A percentile compares a stretch with the other conserved stretches of the same genome.
Evolutionary conservation across 2,113 vertebrate genomes (phyloP).

Genomic region (Circaetus gallicus): DNA sequence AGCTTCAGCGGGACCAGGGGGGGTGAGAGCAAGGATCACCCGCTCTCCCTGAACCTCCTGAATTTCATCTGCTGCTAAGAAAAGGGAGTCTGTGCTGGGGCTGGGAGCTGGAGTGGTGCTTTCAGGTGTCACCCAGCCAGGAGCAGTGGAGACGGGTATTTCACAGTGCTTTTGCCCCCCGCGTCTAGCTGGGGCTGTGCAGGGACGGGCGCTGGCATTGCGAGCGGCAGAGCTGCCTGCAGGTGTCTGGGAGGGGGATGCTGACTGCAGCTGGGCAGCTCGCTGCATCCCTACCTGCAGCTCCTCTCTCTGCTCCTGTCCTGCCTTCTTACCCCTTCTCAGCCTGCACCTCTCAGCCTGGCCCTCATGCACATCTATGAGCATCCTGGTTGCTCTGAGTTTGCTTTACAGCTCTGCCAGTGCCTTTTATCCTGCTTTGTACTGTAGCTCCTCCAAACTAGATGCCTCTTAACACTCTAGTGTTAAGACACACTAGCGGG

Average conservation of each 20-base stretch:
- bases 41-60: background rate
- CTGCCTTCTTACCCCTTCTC: background rate
- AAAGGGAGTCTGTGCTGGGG: background rate
- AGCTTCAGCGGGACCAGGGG: background rate
- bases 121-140: accelerated
- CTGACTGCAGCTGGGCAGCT: background rate
- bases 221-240: accelerated
- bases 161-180: background rate
- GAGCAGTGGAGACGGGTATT: background rate
- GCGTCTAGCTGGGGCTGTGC: background rate
- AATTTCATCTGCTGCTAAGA: background rate
- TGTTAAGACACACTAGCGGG: background rate
- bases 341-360: background rate
- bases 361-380: background rate
- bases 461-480: background rate
- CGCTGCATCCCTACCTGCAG: accelerated
- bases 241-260: background rate
- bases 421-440: background rate
- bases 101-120: background rate
- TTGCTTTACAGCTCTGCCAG: background rate
- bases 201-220: accelerated
- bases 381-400: background rate
- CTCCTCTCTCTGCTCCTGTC: background rate
- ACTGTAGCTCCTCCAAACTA: background rate
- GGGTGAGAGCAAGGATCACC: background rate